A percentile compares a stretch with the other conserved stretches of the same genome.
These are phyloP conservation scores for Caenorhabditis japonica DNA, from an alignment of 2,888 invertebrate genomes.

Conservation along the genomic window DNA sequence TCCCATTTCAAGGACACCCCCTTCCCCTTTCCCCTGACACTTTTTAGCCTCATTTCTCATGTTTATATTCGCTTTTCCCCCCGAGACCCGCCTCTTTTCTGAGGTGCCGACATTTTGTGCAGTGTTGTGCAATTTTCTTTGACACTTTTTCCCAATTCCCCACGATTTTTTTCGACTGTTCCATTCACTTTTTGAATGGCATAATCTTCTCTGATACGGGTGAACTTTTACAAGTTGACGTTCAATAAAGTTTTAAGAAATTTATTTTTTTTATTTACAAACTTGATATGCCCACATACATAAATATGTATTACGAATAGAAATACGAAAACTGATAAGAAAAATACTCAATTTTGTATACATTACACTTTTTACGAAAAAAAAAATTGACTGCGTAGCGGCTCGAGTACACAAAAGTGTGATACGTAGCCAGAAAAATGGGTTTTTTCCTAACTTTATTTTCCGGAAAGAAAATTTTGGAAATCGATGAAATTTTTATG, in stretches of 20 bases:
- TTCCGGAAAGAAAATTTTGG: neutral
- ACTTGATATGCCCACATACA: too few relatives aligned
- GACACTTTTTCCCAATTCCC: slow-evolving; percentile 20
- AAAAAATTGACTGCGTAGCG: too few relatives aligned
- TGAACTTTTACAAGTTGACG: slow-evolving; percentile 4
- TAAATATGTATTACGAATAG: too few relatives aligned
- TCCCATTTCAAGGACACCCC: slow-evolving; percentile 5
- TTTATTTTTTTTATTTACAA: too few relatives aligned
- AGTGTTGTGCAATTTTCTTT: slow-evolving; percentile 14
- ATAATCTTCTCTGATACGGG: slow-evolving; percentile 28
- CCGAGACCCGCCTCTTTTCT: slow-evolving; percentile 24
- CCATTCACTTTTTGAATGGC: slow-evolving; percentile 43
- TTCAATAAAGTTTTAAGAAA: slow-evolving; percentile 29
- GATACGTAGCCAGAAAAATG: too few relatives aligned
- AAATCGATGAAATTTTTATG: neutral
- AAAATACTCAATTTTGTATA: too few relatives aligned
- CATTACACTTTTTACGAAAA: too few relatives aligned
- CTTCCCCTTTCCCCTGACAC: slow-evolving; percentile 12
- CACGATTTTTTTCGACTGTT: slow-evolving; percentile 12
- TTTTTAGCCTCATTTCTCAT: neutral
- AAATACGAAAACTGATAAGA: too few relatives aligned
- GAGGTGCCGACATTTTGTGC: slow-evolving; percentile 22
- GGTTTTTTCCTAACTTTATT: too few relatives aligned
- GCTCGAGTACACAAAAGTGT: too few relatives aligned
- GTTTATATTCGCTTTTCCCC: slow-evolving; percentile 5